These are phyloP conservation scores for Enchytraeus crypticus DNA, from an alignment of 2,888 invertebrate species.

Conservation along the genomic window DNA sequence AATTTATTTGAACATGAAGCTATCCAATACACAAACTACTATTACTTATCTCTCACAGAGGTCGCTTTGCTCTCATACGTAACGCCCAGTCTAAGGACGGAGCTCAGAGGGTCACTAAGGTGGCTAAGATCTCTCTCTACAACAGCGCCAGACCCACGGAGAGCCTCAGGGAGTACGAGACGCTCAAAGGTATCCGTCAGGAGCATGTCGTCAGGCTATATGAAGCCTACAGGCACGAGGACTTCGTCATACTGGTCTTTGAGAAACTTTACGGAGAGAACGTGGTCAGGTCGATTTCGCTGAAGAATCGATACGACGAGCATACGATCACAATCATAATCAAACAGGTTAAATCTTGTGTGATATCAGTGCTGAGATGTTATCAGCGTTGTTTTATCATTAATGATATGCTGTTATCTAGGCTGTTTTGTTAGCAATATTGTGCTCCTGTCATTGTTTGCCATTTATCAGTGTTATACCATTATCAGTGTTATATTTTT, in stretches of 20 bases:
- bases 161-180: slow-evolving; percentile 73
- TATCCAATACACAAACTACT: background rate
- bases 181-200: slow-evolving; percentile 59
- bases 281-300: slow-evolving; percentile 76
- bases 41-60: no score
- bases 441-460: no score
- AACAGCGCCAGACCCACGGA: slow-evolving; percentile 43
- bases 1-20: background rate
- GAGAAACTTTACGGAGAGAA: slow-evolving; percentile 72
- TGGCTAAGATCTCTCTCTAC: slow-evolving; percentile 64
- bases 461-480: no score
- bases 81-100: slow-evolving; percentile 20
- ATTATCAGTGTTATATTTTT: no score
- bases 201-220: slow-evolving; percentile 65
- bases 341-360: slow-evolving; percentile 61
- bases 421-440: no score
- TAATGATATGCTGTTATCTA: no score
- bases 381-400: no score
- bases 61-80: slow-evolving; percentile 70
- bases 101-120: slow-evolving; percentile 65
- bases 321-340: slow-evolving; percentile 80
- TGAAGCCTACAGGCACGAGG: slow-evolving; percentile 50
- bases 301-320: slow-evolving; percentile 81
- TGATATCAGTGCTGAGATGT: no score
- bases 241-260: slow-evolving; percentile 47